Conservation (phyloP, 2,888 invertebrate species). For the Ptilodon capucinus region DNA sequence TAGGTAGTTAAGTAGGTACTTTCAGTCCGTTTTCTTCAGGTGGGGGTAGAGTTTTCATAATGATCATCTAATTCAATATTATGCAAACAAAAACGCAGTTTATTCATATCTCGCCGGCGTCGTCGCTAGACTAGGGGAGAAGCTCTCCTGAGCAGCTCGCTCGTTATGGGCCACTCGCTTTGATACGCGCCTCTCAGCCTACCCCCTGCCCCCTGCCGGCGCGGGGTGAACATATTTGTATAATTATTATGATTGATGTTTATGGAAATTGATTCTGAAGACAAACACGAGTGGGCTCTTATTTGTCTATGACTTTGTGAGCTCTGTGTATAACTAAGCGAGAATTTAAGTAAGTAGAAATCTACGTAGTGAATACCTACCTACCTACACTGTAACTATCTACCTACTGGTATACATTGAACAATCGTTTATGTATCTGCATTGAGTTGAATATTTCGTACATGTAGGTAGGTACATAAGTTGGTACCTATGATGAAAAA, state of each 20-base stretch:
- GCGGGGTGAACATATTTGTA: constrained; percentile 32
- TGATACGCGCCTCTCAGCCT: constrained; percentile 16
- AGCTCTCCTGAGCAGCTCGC: constrained; percentile 17
- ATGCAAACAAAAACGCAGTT: constrained; percentile 18
- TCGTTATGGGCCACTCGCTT: constrained; percentile 34
- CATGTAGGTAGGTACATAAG: no score
- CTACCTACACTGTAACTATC: no score
- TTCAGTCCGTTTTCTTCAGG: no score
- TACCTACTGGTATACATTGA: no score
- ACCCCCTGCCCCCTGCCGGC: background rate
- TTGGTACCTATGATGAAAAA: no score
- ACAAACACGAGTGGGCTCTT: constrained; percentile 6
- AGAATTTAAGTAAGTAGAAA: no score
- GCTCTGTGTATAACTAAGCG: background rate
- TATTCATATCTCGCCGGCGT: constrained; percentile 23
- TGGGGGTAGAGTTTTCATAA: no score
- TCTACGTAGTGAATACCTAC: no score
- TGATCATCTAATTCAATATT: background rate
- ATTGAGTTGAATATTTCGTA: no score
- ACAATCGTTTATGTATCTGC: no score
- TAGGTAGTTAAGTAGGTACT: background rate
- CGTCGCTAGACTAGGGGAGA: constrained; percentile 11
- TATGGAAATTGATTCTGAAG: constrained; percentile 16
- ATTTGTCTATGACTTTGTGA: background rate
- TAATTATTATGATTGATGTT: constrained; percentile 35